These are phyloP conservation scores for Sebastes minor DNA, from an alignment of 2,797 vertebrate genomes.

Conservation along the genomic window DNA sequence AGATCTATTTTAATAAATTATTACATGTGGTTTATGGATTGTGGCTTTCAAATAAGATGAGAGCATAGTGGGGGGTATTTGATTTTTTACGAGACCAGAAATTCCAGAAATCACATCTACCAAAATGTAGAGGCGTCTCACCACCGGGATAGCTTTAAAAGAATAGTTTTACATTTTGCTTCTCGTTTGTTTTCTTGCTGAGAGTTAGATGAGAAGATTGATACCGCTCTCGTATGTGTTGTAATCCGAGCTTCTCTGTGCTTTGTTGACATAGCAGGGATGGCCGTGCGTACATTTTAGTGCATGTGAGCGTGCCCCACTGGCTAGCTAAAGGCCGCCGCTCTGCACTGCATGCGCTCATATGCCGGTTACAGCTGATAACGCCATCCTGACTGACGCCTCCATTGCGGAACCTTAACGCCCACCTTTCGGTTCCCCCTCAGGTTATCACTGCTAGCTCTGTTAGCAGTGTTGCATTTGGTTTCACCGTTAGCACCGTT, in stretches of 20 bases:
- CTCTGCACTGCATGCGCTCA: no score
- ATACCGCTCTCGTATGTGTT: not conserved
- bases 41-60: not conserved
- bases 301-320: no score
- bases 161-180: not conserved
- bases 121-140: not conserved
- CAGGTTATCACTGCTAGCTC: no score
- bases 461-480: no score
- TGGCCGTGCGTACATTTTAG: no score
- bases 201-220: not conserved
- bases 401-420: no score
- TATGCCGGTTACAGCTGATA: no score
- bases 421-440: accelerated
- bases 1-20: not conserved
- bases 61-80: not conserved
- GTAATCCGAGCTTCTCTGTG: no score
- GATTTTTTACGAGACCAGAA: not conserved
- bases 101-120: not conserved
- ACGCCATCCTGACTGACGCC: no score
- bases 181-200: not conserved
- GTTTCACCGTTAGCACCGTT: no score
- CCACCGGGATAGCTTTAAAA: not conserved
- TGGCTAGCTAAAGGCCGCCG: no score
- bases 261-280: no score
- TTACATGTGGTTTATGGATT: not conserved